These are phyloP conservation scores for Pseudomyrmex dendroicus DNA, from an alignment of 1,140 invertebrate species.

Conservation along the genomic window DNA sequence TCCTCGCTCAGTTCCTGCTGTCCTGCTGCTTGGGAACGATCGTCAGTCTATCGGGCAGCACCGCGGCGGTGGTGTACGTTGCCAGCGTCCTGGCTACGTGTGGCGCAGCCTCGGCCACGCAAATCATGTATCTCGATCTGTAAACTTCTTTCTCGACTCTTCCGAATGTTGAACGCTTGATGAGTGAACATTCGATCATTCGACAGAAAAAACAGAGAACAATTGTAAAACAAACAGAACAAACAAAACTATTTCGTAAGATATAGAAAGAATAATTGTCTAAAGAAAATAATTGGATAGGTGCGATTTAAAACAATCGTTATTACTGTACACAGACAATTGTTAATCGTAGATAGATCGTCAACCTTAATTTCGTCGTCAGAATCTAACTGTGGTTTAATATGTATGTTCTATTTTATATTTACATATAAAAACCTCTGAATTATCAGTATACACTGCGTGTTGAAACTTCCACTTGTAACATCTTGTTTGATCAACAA, in stretches of 20 bases:
- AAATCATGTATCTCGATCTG: constrained; percentile 95
- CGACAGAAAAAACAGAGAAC: not conserved
- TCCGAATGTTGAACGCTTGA: no score
- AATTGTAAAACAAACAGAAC: no score
- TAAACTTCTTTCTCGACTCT: constrained; percentile 81
- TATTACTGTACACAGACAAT: not conserved
- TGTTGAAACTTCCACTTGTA: not conserved
- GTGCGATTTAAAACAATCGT: no score
- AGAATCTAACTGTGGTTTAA: not conserved
- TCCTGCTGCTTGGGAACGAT: constrained; percentile 95
- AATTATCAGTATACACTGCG: constrained; percentile 9
- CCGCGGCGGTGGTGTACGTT: constrained; percentile 93
- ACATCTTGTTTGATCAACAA: constrained; percentile 3
- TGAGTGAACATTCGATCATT: not conserved
- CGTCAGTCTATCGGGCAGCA: constrained; percentile 92
- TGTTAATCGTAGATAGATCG: not conserved
- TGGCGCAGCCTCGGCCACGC: constrained; percentile 93
- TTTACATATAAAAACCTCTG: no score
- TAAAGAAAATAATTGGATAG: no score
- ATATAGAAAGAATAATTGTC: no score
- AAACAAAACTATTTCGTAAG: no score
- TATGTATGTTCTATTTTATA: no score
- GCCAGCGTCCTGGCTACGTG: constrained; percentile 93
- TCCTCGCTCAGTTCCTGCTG: constrained; percentile 96
- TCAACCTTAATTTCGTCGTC: not conserved